Conservation (phyloP, 2,797 vertebrate genomes). For the Dendrocincla tyrannina region DNA sequence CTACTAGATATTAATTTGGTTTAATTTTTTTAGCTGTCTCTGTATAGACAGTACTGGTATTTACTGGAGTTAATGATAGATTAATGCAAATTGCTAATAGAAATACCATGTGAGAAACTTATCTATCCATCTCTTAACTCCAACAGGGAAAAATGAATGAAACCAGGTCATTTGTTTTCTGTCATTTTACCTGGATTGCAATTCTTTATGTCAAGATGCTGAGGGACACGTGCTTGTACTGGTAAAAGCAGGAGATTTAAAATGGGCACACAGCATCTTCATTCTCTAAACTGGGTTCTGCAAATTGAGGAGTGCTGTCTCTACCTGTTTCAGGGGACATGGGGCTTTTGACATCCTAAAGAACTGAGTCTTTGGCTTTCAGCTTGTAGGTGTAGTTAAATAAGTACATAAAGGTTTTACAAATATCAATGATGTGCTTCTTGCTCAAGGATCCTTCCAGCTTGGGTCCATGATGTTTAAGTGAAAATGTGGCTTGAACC, state of each 20-base stretch:
- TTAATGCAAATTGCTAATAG: background rate
- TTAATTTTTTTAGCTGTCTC: background rate
- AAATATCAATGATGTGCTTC: background rate
- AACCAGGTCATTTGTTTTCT: background rate
- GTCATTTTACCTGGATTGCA: background rate
- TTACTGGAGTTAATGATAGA: background rate
- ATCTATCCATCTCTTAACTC: background rate
- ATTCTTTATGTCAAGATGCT: background rate
- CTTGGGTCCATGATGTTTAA: background rate
- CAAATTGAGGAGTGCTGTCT: fast-evolving
- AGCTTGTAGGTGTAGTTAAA: background rate
- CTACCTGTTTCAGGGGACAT: background rate
- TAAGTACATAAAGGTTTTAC: background rate
- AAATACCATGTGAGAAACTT: background rate
- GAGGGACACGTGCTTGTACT: background rate
- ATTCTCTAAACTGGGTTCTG: background rate
- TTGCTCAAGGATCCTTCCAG: background rate
- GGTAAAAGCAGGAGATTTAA: background rate
- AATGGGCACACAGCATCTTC: background rate
- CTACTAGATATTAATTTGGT: background rate
- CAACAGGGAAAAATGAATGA: background rate
- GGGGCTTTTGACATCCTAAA: background rate
- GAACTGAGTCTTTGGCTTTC: background rate
- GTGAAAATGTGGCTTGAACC: background rate
- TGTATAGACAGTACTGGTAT: background rate